Base-by-base conservation (phyloP, 1,140 invertebrate species). In the Melitaea cinxia region DNA sequence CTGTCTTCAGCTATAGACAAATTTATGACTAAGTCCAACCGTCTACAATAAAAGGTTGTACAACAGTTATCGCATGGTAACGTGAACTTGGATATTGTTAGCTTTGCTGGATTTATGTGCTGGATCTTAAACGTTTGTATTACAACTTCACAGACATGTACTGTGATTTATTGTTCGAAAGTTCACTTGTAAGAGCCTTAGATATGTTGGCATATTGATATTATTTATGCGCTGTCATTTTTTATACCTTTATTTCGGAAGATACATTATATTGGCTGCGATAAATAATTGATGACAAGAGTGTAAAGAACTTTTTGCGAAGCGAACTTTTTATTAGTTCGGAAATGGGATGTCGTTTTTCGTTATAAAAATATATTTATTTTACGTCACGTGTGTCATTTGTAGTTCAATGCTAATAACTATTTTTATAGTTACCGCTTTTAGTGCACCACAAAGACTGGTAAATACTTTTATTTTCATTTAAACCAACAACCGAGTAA, bases 81-180 rank as follows among this genome's bases (percentile, higher is more conserved):
- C 23, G 15, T 67, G 42, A 61, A 67, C 58, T 67, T 67, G 65
- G 47, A 61, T 62, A 61, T 61, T 67, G 58, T 61, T 67, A 28
- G 53, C 42, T 67, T 67, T 61, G 28, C 37, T 35, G 53, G 58
- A 67, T 67, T 67, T 67, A 67, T 67, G 58, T 56, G 45, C 65
- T 57, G 37, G 63, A 33, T 65, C 49, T 56, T 65, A 66, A 67
- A 62, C 59, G 59, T 62, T 68, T 68, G 65, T 62, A 55, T 60
- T 63, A 68, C 65, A 68, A 63, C 65, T 58, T 55, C 15, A 52
- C 54, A 58, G 54, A 63, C 65, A 50, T 55, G 53, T 61, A 37
- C 24, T 24, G 26, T 57, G 59, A 63, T 63, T 68, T 70, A 64
- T 65, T 60, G 53, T 47, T 28, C 39, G 39, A 57, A 57, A 57